Evolutionary conservation across 2,888 invertebrate species (phyloP).

Genomic region (Heliconius charithonia): DNA sequence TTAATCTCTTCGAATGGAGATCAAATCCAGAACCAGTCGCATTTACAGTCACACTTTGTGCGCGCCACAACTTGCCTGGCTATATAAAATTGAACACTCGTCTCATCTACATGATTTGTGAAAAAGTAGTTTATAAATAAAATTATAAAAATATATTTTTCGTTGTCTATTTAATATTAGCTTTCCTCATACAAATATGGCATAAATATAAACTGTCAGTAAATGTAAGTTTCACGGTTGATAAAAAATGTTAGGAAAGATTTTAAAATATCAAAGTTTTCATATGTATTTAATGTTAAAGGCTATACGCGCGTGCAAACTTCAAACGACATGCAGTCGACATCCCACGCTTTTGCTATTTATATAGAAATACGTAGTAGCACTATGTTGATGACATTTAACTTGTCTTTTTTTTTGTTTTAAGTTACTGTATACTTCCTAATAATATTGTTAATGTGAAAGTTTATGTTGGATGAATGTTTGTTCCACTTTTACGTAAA

Average conservation of each 20-base stretch:
- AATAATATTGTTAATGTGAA: too few relatives aligned
- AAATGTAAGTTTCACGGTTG: background rate
- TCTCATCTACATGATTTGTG: too few relatives aligned
- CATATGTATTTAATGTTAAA: conserved; percentile 1
- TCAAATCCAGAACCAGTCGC: too few relatives aligned
- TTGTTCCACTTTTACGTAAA: too few relatives aligned
- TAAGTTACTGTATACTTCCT: too few relatives aligned
- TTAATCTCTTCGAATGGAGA: too few relatives aligned
- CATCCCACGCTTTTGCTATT: conserved; percentile 26
- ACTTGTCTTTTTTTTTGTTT: background rate
- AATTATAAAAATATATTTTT: background rate
- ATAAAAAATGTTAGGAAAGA: background rate
- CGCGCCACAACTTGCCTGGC: too few relatives aligned
- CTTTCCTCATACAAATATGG: too few relatives aligned
- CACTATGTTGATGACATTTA: conserved; percentile 5
- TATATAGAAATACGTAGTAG: background rate
- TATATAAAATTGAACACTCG: too few relatives aligned
- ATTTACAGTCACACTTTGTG: too few relatives aligned
- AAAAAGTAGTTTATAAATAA: background rate
- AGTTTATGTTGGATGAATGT: too few relatives aligned
- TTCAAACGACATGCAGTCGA: conserved; percentile 4
- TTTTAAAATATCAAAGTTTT: background rate
- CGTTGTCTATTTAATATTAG: background rate
- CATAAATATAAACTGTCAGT: background rate
- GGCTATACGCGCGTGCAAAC: conserved; percentile 3